These are phyloP conservation scores for Chelidonichthys spinosus DNA, from an alignment of 2,797 vertebrate genomes.

Conservation along the genomic window DNA sequence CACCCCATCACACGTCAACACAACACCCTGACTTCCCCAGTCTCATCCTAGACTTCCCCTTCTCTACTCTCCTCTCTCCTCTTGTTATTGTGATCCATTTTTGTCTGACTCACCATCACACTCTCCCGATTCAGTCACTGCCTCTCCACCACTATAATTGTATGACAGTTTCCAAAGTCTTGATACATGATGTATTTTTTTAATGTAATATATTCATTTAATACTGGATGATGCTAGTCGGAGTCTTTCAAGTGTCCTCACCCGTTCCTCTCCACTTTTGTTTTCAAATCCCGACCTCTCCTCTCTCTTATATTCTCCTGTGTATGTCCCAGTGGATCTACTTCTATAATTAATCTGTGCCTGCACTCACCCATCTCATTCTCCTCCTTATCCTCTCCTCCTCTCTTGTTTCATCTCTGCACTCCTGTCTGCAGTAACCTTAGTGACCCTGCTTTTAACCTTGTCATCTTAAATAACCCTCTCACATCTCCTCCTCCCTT, in stretches of 20 bases:
- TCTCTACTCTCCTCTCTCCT: constrained; percentile 13
- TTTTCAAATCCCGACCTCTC: constrained; percentile 4
- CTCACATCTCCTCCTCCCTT: constrained; percentile 18
- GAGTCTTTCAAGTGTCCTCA: constrained; percentile 15
- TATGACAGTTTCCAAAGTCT: constrained; percentile 10
- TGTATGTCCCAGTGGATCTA: constrained; percentile 46
- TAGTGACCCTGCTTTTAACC: constrained; percentile 59
- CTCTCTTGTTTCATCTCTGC: constrained; percentile 47
- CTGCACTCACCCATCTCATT: constrained; percentile 42
- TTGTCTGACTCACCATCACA: constrained; percentile 3
- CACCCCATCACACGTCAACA: constrained; percentile 53
- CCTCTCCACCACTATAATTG: neutral
- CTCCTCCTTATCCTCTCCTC: constrained; percentile 42
- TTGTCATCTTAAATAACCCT: constrained; percentile 67
- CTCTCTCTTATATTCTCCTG: constrained; percentile 20
- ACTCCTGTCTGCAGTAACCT: constrained; percentile 35
- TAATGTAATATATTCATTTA: constrained; percentile 22
- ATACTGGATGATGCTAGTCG: constrained; percentile 5
- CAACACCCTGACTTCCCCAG: constrained; percentile 34
- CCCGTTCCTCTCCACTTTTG: constrained; percentile 7
- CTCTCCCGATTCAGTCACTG: constrained; percentile 8
- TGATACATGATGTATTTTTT: constrained; percentile 8
- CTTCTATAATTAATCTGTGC: constrained; percentile 63
- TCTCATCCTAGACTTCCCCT: constrained; percentile 32
- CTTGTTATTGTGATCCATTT: constrained; percentile 40